Evolutionary conservation across 2,113 vertebrate genomes (phyloP), one percentile per base, ranked within the genome.

Genomic region (Daubentonia madagascariensis): DNA sequence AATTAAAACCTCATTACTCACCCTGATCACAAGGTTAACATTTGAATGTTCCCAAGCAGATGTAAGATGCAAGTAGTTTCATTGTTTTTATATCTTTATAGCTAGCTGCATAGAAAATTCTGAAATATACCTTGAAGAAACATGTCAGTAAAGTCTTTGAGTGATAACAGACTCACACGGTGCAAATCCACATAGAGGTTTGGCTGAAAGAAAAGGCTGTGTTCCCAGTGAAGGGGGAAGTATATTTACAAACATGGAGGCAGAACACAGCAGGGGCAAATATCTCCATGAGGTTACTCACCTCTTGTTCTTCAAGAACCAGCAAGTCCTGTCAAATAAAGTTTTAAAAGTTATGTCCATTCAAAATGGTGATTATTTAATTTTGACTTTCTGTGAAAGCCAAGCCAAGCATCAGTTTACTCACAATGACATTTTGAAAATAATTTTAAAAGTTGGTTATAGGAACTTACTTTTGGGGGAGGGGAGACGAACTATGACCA

Each of bases 271-370:
- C 63, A 32, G 37, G n/a, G 30, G 25, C 28, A 17, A 45, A n/a
- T 4, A 7, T 28, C 45, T 63, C 89, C 1, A 0, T 3, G 16
- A 17, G 80, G 95, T n/a, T 1, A 87, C 97, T 99, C 97, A 99
- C 99, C 99, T 99, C 99, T 98, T 99, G 99, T 91, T 99, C 99
- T 97, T 99, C 99, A 95, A 99, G 98, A 98, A 99, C 99, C 98
- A 99, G 98, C 98, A 99, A 99, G 96, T 99, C 99, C 99, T 99
- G 99, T 89, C 85, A 98, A 98, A 93, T 92, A 97, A 98, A 89
- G 94, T 96, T 91, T 91, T 93, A 97, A 85, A 98, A 94, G 98
- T 98, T 94, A 98, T 0, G 8, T 48, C 79, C 16, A 37, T 2
- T 11, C 25, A 52, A 68, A 40, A 76, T 1, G 8, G 61, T 12